Conservation (phyloP, 2,113 vertebrate genomes). For the Gymnobelideus leadbeateri region DNA sequence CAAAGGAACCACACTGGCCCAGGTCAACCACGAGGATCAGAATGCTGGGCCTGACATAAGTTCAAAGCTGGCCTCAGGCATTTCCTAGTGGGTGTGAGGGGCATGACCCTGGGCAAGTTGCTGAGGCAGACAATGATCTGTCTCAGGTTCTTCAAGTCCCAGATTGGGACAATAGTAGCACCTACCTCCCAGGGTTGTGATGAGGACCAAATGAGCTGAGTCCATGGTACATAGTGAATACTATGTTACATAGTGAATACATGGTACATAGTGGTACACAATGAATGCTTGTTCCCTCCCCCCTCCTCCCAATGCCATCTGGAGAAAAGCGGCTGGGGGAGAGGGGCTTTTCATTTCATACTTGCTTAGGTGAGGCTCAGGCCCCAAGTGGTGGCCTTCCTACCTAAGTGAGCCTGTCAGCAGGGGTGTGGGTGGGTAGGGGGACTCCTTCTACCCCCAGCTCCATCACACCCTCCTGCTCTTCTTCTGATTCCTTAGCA, state of each 20-base stretch:
- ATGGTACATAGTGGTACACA: neutral
- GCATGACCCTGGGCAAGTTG: too few species aligned
- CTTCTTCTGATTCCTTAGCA: too few species aligned
- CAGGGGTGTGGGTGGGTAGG: neutral
- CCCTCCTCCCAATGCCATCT: neutral
- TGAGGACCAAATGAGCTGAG: neutral
- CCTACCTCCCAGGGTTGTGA: neutral
- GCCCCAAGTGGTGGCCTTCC: neutral
- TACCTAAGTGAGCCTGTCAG: neutral
- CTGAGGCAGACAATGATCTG: too few species aligned
- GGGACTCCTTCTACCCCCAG: neutral
- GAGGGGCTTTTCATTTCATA: neutral
- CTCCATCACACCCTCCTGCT: too few species aligned
- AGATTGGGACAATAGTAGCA: neutral
- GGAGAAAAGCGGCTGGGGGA: neutral
- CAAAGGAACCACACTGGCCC: neutral
- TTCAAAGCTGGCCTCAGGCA: neutral
- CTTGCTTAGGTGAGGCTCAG: neutral
- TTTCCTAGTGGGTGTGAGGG: too few species aligned
- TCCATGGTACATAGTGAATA: too few species aligned
- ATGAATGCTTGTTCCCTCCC: too few species aligned
- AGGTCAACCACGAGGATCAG: neutral
- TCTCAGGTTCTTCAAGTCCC: neutral
- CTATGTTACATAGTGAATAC: too few species aligned
- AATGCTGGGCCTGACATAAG: too few species aligned